These are phyloP conservation scores for Baccha elongata DNA, from an alignment of 2,888 invertebrate species.

Conservation along the genomic window DNA sequence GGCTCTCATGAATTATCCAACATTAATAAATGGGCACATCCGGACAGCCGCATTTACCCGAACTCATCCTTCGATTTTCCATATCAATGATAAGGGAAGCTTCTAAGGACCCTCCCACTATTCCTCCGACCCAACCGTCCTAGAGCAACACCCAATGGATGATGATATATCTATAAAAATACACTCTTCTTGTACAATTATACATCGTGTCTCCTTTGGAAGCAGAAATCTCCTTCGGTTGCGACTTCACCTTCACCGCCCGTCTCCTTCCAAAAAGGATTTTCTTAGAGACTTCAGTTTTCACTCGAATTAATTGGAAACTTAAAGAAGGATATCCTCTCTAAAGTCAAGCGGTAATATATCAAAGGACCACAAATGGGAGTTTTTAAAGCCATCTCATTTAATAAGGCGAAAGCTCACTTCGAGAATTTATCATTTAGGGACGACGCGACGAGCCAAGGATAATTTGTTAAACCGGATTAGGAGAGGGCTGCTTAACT, in stretches of 20 bases:
- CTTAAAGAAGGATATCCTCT: conserved; percentile 72
- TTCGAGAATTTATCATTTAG: conserved; percentile 64
- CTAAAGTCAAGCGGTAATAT: conserved; percentile 71
- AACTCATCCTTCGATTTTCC: conserved; percentile 66
- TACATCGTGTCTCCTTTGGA: conserved; percentile 28
- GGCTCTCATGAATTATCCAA: conserved; percentile 78
- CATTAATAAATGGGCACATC: conserved; percentile 73
- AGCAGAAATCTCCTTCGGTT: conserved; percentile 44
- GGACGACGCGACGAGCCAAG: conserved; percentile 25
- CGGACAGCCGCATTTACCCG: conserved; percentile 53
- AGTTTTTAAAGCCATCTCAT: conserved; percentile 71
- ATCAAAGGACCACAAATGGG: conserved; percentile 72
- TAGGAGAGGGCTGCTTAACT: conserved; percentile 50
- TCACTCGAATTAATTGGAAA: conserved; percentile 73
- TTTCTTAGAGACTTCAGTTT: conserved; percentile 64
- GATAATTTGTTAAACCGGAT: conserved; percentile 73
- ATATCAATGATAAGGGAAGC: conserved; percentile 49
- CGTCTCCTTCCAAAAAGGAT: conserved; percentile 40
- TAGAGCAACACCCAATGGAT: background rate
- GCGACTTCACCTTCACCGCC: background rate
- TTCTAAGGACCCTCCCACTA: background rate
- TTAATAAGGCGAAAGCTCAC: conserved; percentile 55
- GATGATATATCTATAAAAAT: conserved; percentile 37
- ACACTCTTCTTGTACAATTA: conserved; percentile 56
- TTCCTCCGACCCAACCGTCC: background rate